Conservation (phyloP, 1,140 invertebrate species). For the Bombus waltoni region DNA sequence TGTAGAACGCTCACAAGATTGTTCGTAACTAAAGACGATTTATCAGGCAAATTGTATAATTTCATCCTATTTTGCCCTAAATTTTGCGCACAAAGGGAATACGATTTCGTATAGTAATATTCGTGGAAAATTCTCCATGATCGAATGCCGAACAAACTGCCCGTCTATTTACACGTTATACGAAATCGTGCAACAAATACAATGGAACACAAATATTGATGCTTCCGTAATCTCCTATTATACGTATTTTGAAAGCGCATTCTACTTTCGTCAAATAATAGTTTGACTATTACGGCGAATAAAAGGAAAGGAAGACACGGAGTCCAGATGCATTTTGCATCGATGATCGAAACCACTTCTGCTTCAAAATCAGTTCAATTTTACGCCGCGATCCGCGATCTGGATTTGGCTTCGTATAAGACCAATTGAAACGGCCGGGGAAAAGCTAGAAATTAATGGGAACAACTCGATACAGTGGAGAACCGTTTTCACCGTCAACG, state of each 20-base stretch:
- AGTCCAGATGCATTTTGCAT: no score
- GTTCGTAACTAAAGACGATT: no score
- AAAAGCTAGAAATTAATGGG: conserved; percentile 42
- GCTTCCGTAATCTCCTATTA: conserved; percentile 32
- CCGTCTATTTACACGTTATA: background rate
- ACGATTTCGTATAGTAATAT: background rate
- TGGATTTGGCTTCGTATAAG: background rate
- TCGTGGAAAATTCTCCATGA: background rate
- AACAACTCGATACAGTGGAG: conserved; percentile 13
- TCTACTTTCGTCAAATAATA: background rate
- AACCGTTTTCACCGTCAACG: conserved; percentile 2
- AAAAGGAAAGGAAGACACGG: background rate
- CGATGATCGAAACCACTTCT: conserved; percentile 41
- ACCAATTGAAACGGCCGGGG: conserved; percentile 14
- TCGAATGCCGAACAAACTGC: background rate
- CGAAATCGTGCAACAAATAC: conserved; percentile 16
- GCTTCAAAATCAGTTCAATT: conserved; percentile 19
- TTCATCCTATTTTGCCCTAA: background rate
- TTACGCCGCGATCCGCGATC: background rate
- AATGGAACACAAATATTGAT: conserved; percentile 44
- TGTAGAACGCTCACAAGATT: no score
- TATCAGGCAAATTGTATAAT: no score
- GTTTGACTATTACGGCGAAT: background rate
- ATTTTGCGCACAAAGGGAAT: background rate
- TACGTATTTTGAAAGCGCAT: conserved; percentile 20